Base-by-base conservation (phyloP, 2,113 vertebrate species). In the Pungitius pungitius region DNA sequence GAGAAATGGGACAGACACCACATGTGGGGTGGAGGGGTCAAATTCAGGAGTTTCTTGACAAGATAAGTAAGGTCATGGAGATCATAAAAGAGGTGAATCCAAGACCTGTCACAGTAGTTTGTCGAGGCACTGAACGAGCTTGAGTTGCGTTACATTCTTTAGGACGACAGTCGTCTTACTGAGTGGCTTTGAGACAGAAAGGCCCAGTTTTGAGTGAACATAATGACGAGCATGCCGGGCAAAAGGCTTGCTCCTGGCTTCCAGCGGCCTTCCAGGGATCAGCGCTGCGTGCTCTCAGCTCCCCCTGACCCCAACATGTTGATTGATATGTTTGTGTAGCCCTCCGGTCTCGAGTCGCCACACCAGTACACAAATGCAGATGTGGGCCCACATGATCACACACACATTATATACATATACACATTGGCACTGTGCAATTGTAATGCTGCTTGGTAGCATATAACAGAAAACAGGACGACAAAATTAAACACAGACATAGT, bases 281-380 rank as follows among this genome's bases (percentile, higher is more conserved):
- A 69, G 66, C 43, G 59, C 42, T 39, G 63, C n/a, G 12, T 43
- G 63, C 66, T 62, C 40, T 65, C 73, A 17, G 61, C n/a, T 74
- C 69, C 71, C 73, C 45, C 40, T 66, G 43, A 27, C 70, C 57
- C 73, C 75, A 54, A 4, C 77, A 71, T 65, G 72, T 67, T 75
- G 72, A 87, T 85, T 76, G 75, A 87, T 90, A 78, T 82, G 75
- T 90, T 92, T 90, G 84, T 65, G 86, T 82, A 82, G 57, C 49
- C 20, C 37, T 74, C 78, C 4, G 39, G 51, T 62, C 65, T 68
- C 72, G 30, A 68, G 70, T 65, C 63, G 75, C 47, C 33, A 24
- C 69, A 56, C 74, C 65, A 75, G 76, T 51, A 76, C 73, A 85
- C 80, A 85, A 74, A 66, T 51, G 24, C 73, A 78, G 75, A 71